Percentiles rank a stretch among this genome's conserved stretches.
These are phyloP conservation scores for Trogon surrucura DNA, from an alignment of 2,113 vertebrate genomes.

Conservation along the genomic window DNA sequence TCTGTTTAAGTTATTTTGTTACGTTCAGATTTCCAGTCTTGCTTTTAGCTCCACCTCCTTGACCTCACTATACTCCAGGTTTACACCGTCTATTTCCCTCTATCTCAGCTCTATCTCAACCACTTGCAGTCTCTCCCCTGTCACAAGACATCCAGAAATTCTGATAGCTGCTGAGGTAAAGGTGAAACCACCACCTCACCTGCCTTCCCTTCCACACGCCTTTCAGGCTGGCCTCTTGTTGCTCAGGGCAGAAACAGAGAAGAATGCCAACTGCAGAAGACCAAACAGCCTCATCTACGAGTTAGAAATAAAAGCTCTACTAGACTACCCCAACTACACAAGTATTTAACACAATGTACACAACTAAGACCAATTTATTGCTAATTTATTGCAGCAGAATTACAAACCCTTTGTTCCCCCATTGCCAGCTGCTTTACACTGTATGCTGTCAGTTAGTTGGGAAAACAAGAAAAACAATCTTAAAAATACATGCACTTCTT, in stretches of 20 bases:
- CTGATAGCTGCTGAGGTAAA: not conserved
- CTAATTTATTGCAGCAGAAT: not conserved
- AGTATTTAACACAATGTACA: not conserved
- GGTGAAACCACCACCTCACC: not conserved
- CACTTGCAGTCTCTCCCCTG: not conserved
- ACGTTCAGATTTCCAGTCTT: not conserved
- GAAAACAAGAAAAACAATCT: not conserved
- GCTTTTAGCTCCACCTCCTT: not conserved
- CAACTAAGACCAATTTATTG: no score
- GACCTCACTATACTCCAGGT: not conserved
- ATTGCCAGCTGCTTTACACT: not conserved
- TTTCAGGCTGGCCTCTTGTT: accelerated
- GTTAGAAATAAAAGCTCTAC: not conserved
- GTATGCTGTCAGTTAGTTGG: not conserved
- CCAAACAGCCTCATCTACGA: not conserved
- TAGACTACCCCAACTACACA: accelerated
- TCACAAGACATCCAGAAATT: not conserved
- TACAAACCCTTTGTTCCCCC: not conserved
- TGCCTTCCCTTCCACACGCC: accelerated
- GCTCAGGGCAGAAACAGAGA: not conserved
- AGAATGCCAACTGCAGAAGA: not conserved
- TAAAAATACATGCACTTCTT: not conserved
- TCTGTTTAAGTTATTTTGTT: not conserved
- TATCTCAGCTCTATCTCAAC: not conserved
- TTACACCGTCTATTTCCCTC: not conserved